These are phyloP conservation scores for Odontothrips loti DNA, from an alignment of 2,888 invertebrate species.

Conservation along the genomic window DNA sequence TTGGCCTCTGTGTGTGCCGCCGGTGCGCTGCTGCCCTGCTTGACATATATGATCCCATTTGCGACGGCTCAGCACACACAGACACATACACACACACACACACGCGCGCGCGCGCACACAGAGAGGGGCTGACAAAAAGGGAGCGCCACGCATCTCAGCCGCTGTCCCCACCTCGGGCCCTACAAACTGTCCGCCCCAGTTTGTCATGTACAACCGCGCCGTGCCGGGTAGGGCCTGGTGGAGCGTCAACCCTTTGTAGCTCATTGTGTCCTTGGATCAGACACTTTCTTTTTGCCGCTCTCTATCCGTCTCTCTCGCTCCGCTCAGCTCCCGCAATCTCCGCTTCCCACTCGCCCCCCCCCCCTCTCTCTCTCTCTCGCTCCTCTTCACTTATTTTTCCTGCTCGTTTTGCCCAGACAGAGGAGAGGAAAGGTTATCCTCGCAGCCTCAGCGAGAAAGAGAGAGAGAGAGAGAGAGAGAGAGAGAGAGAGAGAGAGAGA, in stretches of 20 bases:
- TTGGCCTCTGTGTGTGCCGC: background rate
- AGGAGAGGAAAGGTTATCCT: background rate
- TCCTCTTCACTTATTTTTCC: too few relatives aligned
- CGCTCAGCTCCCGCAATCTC: too few relatives aligned
- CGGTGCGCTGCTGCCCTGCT: background rate
- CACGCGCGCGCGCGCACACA: background rate
- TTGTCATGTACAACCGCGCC: too few relatives aligned
- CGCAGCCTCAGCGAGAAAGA: background rate
- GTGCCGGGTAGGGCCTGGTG: too few relatives aligned
- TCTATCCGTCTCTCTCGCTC: too few relatives aligned
- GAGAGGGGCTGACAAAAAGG: background rate
- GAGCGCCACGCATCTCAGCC: background rate
- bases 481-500: too few relatives aligned
- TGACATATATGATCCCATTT: background rate
- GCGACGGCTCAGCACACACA: background rate
- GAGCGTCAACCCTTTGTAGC: too few relatives aligned
- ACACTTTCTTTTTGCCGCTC: too few relatives aligned
- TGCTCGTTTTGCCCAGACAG: background rate
- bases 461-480: background rate
- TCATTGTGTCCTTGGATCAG: too few relatives aligned
- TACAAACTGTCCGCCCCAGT: background rate
- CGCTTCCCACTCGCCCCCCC: too few relatives aligned
- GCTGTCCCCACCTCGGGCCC: background rate
- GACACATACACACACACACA: too few relatives aligned
- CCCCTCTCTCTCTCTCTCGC: too few relatives aligned